phyloP scores from a whole-genome alignment of 2,797 vertebrate genomes.

The Hyperoplus lanceolatus region DNA sequence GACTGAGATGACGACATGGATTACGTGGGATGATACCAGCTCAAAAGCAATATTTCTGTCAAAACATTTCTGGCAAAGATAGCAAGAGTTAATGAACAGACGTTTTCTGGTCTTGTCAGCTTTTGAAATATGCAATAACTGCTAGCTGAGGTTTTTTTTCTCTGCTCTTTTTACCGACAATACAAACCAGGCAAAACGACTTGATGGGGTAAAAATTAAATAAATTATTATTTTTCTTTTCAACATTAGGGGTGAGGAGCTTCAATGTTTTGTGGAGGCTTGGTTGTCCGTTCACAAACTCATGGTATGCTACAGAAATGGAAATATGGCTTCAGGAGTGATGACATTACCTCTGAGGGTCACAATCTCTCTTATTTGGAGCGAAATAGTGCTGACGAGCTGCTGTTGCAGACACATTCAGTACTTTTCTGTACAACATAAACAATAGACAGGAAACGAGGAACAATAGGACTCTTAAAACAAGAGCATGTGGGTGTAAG shows the following conservation, averaged over 20 bases:
- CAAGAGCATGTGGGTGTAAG: slow-evolving; percentile 54
- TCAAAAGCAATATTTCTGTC: not conserved
- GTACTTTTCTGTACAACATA: slow-evolving; percentile 49
- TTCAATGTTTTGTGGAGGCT: not conserved
- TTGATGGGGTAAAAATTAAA: not conserved
- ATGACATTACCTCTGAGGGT: slow-evolving; percentile 31
- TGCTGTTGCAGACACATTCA: slow-evolving; percentile 41
- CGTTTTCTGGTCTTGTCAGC: slow-evolving; percentile 5
- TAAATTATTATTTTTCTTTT: not conserved
- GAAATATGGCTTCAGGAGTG: slow-evolving; percentile 34
- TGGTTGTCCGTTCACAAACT: slow-evolving; percentile 15
- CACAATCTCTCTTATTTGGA: slow-evolving; percentile 55
- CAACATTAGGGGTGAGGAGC: slow-evolving; percentile 15
- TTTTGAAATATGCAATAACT: slow-evolving; percentile 33
- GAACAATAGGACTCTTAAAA: slow-evolving; percentile 66
- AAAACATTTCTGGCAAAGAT: slow-evolving; percentile 18
- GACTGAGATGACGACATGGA: slow-evolving; percentile 16
- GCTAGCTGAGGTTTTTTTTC: slow-evolving; percentile 1
- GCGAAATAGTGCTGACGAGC: slow-evolving; percentile 54
- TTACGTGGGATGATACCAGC: slow-evolving; percentile 8
- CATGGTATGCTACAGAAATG: slow-evolving; percentile 16
- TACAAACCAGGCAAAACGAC: slow-evolving; percentile 7
- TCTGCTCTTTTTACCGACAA: slow-evolving; percentile 24
- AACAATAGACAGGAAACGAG: slow-evolving; percentile 57
- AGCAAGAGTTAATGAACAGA: slow-evolving; percentile 5